Conservation (phyloP, 2,797 vertebrate species). For the Lerista edwardsae region DNA sequence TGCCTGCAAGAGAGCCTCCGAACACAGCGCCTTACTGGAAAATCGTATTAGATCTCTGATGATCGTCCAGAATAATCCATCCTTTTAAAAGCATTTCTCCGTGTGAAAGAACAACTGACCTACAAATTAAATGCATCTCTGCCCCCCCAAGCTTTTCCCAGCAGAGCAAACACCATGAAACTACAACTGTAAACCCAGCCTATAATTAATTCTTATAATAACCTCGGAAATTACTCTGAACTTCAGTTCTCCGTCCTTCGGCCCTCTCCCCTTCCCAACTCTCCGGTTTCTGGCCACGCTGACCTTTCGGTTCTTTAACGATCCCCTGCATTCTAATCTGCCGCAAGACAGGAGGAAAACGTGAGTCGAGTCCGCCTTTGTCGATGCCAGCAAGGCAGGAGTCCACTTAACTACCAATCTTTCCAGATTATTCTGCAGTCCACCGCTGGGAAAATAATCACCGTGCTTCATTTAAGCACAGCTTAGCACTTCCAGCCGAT, state of each 20-base stretch:
- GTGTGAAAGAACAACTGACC: conserved; percentile 16
- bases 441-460: conserved; percentile 64
- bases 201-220: conserved; percentile 15
- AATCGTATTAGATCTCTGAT: neutral
- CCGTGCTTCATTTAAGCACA: conserved; percentile 42
- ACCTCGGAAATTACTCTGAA: conserved; percentile 24
- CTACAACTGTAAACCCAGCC: conserved; percentile 10
- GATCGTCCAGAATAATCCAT: neutral
- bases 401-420: conserved; percentile 41
- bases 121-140: conserved; percentile 29
- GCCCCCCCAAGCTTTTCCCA: neutral
- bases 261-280: neutral
- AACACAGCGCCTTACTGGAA: neutral
- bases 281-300: neutral
- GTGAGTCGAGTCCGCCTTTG: conserved; percentile 22
- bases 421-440: conserved; percentile 49
- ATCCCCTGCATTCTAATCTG: conserved; percentile 31
- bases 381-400: conserved; percentile 48
- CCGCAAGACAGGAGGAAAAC: conserved; percentile 17
- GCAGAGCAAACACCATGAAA: conserved; percentile 31
- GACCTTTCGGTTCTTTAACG: conserved; percentile 28
- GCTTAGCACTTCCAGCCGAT: conserved; percentile 19
- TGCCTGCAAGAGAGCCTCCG: neutral
- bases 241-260: neutral
- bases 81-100: conserved; percentile 29